A percentile compares a stretch with the other conserved stretches of the same genome.
Evolutionary conservation across 2,113 vertebrate species (phyloP).

Genomic region (Lathamus discolor): DNA sequence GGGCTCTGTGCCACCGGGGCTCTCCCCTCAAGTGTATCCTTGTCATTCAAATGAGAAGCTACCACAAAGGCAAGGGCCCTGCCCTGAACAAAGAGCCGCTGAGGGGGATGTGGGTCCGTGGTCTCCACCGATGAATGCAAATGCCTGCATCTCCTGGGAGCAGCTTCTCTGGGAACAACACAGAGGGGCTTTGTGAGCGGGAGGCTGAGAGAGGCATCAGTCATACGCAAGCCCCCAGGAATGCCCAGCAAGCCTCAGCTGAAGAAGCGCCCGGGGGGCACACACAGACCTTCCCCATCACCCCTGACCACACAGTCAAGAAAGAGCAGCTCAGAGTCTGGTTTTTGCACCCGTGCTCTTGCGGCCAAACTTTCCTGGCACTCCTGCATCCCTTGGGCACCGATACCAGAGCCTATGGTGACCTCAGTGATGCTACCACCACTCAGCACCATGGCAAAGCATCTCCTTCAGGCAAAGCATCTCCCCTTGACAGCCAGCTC

Average conservation of each 20-base stretch:
- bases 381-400: neutral
- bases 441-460: neutral
- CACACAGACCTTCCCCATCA: neutral
- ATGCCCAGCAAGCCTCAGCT: constrained; percentile 27
- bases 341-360: neutral
- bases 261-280: neutral
- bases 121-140: constrained; percentile 42
- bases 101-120: neutral
- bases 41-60: constrained; percentile 45
- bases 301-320: neutral
- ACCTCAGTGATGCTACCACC: neutral
- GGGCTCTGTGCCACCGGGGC: neutral
- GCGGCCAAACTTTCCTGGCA: neutral
- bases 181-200: constrained; percentile 19
- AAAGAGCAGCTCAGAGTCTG: neutral
- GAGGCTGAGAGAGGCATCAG: neutral
- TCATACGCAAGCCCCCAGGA: neutral
- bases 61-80: constrained; percentile 3
- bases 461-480: neutral
- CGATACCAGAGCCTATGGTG: neutral
- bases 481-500: neutral
- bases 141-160: constrained; percentile 18
- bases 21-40: neutral
- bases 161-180: neutral
- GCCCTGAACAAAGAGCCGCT: constrained; percentile 14